These are phyloP conservation scores for Eupeodes luniger DNA, from an alignment of 2,888 invertebrate species.

Conservation along the genomic window DNA sequence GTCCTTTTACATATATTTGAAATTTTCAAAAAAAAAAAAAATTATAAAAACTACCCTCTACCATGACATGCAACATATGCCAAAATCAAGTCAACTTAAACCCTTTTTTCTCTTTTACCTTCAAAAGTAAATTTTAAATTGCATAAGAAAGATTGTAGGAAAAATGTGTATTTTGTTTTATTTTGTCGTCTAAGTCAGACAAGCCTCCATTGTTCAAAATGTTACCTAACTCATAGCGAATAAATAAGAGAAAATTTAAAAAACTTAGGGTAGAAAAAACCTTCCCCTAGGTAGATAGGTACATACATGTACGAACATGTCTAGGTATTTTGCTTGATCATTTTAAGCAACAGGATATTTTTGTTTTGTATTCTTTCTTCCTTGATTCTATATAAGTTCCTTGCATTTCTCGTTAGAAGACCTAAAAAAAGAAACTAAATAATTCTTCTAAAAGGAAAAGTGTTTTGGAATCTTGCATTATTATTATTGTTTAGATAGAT, in stretches of 20 bases:
- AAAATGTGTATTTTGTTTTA: conserved; percentile 16
- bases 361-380: conserved; percentile 5
- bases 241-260: conserved; percentile 36
- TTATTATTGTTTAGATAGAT: conserved; percentile 37
- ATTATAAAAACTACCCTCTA: conserved; percentile 13
- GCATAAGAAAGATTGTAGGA: conserved; percentile 19
- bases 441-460: conserved; percentile 33
- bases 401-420: neutral
- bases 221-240: conserved; percentile 22
- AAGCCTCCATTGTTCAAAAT: conserved; percentile 34
- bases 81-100: conserved; percentile 54
- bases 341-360: conserved; percentile 49
- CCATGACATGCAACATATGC: conserved; percentile 60
- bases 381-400: neutral
- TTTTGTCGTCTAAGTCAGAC: conserved; percentile 13
- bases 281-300: conserved; percentile 7
- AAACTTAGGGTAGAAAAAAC: conserved; percentile 39
- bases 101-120: conserved; percentile 10
- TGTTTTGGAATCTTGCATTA: conserved; percentile 31
- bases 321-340: conserved; percentile 6
- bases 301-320: neutral
- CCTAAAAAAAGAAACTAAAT: neutral
- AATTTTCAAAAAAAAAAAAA: neutral
- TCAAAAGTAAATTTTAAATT: neutral
- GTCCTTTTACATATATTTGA: neutral